Conservation (phyloP, 1,140 invertebrate genomes). For the Drosophila bifasciata region DNA sequence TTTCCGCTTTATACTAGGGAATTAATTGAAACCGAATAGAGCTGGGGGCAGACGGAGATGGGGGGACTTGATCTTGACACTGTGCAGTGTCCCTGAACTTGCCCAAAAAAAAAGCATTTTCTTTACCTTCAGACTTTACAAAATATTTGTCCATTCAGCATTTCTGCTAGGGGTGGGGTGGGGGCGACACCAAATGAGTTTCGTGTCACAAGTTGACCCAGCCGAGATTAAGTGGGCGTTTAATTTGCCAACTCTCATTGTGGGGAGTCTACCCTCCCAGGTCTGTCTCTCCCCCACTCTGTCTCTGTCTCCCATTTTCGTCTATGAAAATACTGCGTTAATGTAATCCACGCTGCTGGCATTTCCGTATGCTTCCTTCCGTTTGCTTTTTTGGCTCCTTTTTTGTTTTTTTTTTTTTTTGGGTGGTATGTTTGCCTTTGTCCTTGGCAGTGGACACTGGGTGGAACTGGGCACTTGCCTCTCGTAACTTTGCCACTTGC, state of each 20-base stretch:
- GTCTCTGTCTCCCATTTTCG: neutral
- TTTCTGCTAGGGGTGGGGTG: neutral
- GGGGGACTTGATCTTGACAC: slow-evolving; percentile 74
- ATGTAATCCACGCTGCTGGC: slow-evolving; percentile 66
- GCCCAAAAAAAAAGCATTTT: slow-evolving; percentile 38
- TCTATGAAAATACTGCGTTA: slow-evolving; percentile 72
- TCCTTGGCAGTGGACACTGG: slow-evolving; percentile 48
- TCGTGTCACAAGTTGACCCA: slow-evolving; percentile 79
- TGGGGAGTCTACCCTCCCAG: slow-evolving; percentile 15
- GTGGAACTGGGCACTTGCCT: slow-evolving; percentile 31
- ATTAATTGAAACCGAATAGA: slow-evolving; percentile 80
- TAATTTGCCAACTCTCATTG: slow-evolving; percentile 72
- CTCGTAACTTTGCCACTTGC: slow-evolving; percentile 55
- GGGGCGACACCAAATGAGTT: slow-evolving; percentile 61
- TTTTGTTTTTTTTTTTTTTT: slow-evolving; percentile 46
- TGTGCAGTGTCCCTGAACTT: slow-evolving; percentile 69
- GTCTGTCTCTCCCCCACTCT: neutral
- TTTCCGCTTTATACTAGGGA: slow-evolving; percentile 42
- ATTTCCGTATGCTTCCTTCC: slow-evolving; percentile 44
- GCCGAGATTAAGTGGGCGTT: slow-evolving; percentile 80
- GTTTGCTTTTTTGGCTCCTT: slow-evolving; percentile 50
- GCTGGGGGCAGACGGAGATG: slow-evolving; percentile 7
- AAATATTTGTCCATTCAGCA: slow-evolving; percentile 33
- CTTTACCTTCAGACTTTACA: neutral
- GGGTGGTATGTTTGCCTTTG: slow-evolving; percentile 35